Percentiles rank a stretch among this genome's conserved stretches.
phyloP scores from a whole-genome alignment of 2,888 invertebrate genomes.

The Synanthedon tipuliformis region DNA sequence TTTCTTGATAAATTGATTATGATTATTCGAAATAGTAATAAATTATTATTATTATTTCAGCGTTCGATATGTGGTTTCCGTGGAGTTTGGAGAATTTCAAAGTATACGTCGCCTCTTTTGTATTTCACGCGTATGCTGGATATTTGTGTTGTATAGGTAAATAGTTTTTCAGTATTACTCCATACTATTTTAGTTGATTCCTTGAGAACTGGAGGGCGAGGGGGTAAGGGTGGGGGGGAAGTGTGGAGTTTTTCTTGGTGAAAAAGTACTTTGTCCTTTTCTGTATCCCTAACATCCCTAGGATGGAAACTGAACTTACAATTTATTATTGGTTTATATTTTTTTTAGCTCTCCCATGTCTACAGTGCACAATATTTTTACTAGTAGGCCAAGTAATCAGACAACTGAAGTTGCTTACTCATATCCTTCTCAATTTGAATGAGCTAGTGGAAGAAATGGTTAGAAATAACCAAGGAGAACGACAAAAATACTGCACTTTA shows the following conservation, averaged over 20 bases:
- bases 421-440: conserved; percentile 36
- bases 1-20: too few species aligned
- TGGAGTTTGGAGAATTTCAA: conserved; percentile 44
- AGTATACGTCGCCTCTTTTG: conserved; percentile 39
- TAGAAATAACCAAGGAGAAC: conserved; percentile 14
- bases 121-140: conserved; percentile 46
- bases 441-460: conserved; percentile 35
- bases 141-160: conserved; percentile 49
- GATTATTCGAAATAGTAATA: too few species aligned
- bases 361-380: conserved; percentile 47
- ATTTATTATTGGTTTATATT: neutral
- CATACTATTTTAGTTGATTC: neutral
- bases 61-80: conserved; percentile 60
- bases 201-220: too few species aligned
- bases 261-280: too few species aligned
- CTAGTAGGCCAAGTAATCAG: conserved; percentile 46
- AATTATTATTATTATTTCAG: conserved; percentile 23
- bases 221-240: too few species aligned
- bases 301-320: too few species aligned
- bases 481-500: conserved; percentile 33
- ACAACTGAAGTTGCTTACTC: conserved; percentile 39
- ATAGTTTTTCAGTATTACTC: conserved; percentile 5
- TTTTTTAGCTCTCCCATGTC: conserved; percentile 46
- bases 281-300: too few species aligned
- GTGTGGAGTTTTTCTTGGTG: neutral